Evolutionary conservation across 2,797 vertebrate genomes (phyloP).

Genomic region (Thunnus albacares): DNA sequence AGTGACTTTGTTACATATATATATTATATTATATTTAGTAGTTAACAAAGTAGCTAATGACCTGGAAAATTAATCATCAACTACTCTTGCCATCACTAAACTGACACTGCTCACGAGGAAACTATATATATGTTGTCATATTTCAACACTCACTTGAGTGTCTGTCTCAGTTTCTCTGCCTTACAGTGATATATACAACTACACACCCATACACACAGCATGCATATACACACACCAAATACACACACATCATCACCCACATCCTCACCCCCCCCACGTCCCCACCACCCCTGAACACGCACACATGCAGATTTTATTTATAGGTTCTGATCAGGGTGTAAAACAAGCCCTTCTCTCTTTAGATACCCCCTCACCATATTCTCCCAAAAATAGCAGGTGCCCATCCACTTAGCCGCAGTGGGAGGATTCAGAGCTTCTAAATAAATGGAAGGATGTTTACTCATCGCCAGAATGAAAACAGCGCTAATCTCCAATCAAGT

Average conservation of each 20-base stretch:
- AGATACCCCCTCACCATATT: slow-evolving; percentile 70
- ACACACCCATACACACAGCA: slow-evolving; percentile 56
- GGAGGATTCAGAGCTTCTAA: slow-evolving; percentile 75
- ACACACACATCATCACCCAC: slow-evolving; percentile 62
- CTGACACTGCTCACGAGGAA: slow-evolving; percentile 55
- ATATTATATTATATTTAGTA: not conserved
- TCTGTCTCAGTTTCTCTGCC: slow-evolving; percentile 55
- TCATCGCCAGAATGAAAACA: slow-evolving; percentile 77
- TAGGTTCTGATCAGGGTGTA: slow-evolving; percentile 84
- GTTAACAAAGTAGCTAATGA: slow-evolving; percentile 43
- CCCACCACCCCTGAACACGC: slow-evolving; percentile 16
- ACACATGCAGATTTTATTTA: slow-evolving; percentile 85
- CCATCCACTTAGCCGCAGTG: slow-evolving; percentile 74
- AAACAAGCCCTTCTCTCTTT: slow-evolving; percentile 76
- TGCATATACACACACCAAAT: slow-evolving; percentile 49
- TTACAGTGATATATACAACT: slow-evolving; percentile 57
- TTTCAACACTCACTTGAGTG: slow-evolving; percentile 80
- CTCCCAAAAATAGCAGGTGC: slow-evolving; percentile 82
- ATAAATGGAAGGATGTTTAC: slow-evolving; percentile 84
- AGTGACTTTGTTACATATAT: not conserved
- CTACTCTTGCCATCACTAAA: slow-evolving; percentile 45
- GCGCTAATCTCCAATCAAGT: slow-evolving; percentile 87
- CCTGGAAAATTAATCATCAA: slow-evolving; percentile 63
- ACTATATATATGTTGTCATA: slow-evolving; percentile 66
- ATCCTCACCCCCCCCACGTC: slow-evolving; percentile 25